These are phyloP conservation scores for Bambusicola thoracicus DNA, from an alignment of 2,113 vertebrate species.

Conservation along the genomic window DNA sequence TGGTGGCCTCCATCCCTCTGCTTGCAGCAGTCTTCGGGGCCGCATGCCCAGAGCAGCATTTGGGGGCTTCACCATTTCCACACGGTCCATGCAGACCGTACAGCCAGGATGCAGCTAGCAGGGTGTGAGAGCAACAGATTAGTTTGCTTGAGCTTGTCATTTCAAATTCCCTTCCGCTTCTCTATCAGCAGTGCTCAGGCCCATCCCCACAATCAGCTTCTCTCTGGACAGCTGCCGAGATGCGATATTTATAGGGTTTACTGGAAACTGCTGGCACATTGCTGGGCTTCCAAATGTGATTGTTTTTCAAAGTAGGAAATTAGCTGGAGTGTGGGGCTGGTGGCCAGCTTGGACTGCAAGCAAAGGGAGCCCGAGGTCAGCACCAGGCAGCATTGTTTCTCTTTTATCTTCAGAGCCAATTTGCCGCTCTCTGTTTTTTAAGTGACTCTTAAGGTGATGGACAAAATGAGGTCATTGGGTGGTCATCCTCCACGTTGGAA, in stretches of 20 bases:
- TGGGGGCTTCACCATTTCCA: background rate
- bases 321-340: slow-evolving; percentile 42
- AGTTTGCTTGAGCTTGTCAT: background rate
- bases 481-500: slow-evolving; percentile 20
- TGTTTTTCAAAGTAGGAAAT: slow-evolving; percentile 68
- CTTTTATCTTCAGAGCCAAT: slow-evolving; percentile 64
- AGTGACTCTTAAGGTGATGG: slow-evolving; percentile 55
- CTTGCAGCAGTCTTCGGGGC: background rate
- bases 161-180: slow-evolving; percentile 30
- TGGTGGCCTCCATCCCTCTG: background rate
- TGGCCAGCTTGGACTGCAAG: slow-evolving; percentile 49
- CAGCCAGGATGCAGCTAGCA: background rate
- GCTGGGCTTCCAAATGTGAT: slow-evolving; percentile 35
- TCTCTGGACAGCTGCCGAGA: slow-evolving; percentile 58
- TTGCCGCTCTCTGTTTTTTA: slow-evolving; percentile 38
- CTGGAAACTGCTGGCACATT: slow-evolving; percentile 67
- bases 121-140: slow-evolving; percentile 6
- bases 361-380: slow-evolving; percentile 54
- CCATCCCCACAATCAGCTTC: slow-evolving; percentile 36
- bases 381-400: slow-evolving; percentile 31
- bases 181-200: slow-evolving; percentile 44
- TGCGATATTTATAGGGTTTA: slow-evolving; percentile 68
- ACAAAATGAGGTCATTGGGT: slow-evolving; percentile 50
- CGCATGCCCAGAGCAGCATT: background rate
- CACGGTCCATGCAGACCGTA: accelerated